Percentiles rank a stretch among this genome's conserved stretches.
Conservation (phyloP, 2,888 invertebrate species). For the Philereme vetulata region DNA sequence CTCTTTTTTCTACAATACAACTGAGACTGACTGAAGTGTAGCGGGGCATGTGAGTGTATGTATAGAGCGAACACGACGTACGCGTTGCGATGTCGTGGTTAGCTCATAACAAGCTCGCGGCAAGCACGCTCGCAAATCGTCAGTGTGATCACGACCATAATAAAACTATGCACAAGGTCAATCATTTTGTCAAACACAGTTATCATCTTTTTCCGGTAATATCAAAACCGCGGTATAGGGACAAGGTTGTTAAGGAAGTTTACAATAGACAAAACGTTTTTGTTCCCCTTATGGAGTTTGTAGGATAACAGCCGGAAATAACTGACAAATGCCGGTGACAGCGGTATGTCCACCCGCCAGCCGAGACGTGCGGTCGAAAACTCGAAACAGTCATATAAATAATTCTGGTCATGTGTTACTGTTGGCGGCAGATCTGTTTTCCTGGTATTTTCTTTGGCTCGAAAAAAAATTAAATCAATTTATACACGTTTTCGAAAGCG, state of each 20-base stretch:
- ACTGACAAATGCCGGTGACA: constrained; percentile 38
- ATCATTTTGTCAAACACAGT: constrained; percentile 1
- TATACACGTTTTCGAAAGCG: constrained; percentile 49
- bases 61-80: no score
- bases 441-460: constrained; percentile 34
- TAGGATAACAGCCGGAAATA: constrained; percentile 22
- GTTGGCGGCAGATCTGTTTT: constrained; percentile 38
- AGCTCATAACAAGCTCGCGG: no score
- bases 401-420: constrained; percentile 44
- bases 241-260: constrained; percentile 18
- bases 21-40: no score
- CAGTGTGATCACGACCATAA: no score
- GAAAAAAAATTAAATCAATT: constrained; percentile 57
- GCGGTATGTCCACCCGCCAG: constrained; percentile 21
- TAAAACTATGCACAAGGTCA: no score
- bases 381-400: constrained; percentile 37
- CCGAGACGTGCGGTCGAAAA: constrained; percentile 28
- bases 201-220: constrained; percentile 28
- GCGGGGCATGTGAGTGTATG: no score
- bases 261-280: constrained; percentile 35
- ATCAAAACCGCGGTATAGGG: neutral
- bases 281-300: constrained; percentile 29
- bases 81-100: no score
- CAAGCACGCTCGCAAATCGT: no score
- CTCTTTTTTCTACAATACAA: no score